Evolutionary conservation across 2,113 vertebrate genomes (phyloP), one percentile per base, ranked within the genome.

Genomic region (Corythaeola cristata): DNA sequence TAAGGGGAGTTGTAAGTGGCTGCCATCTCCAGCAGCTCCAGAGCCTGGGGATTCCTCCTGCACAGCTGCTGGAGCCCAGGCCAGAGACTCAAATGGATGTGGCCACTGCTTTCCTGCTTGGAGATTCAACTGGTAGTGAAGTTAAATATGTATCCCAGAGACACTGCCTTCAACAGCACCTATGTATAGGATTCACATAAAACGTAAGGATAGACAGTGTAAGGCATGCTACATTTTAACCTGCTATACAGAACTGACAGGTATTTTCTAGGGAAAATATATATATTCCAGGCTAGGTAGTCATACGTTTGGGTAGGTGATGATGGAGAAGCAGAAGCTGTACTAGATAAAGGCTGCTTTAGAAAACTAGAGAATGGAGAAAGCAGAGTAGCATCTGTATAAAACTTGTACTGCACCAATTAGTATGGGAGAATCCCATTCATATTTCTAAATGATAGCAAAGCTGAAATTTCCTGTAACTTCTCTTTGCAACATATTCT

Each of bases 131-230:
- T 72, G 47, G 17, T 8, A 30, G 35, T 45, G 21, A 66, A 50
- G 20, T 56, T 37, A 66, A 71, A 21, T 0, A 0, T 2, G 22
- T 50, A 18, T 20, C 45, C 45, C 45, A 62, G 35, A 60, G 50
- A 23, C 56, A 60, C n/a, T n/a, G n/a, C n/a, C n/a, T n/a, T n/a
- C n/a, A n/a, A n/a, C n/a, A n/a, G n/a, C n/a, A n/a, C n/a, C 18
- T 35, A 1, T 32, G 15, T 52, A 4, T 41, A 47, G 67, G n/a
- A 53, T 49, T 32, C 35, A 41, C 0, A 0, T 27, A 32, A 47
- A 83, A 27, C 26, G 12, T 32, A 32, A 41, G 45, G n/a, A 22
- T 7, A 55, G 83, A 8, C 12, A 37, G 22, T 21, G 30, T n/a
- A 52, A 56, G 53, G 15, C 22, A 8, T 45, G 35, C 11, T 56